Base-by-base conservation (phyloP, 2,113 vertebrate genomes). In the Mola mola region DNA sequence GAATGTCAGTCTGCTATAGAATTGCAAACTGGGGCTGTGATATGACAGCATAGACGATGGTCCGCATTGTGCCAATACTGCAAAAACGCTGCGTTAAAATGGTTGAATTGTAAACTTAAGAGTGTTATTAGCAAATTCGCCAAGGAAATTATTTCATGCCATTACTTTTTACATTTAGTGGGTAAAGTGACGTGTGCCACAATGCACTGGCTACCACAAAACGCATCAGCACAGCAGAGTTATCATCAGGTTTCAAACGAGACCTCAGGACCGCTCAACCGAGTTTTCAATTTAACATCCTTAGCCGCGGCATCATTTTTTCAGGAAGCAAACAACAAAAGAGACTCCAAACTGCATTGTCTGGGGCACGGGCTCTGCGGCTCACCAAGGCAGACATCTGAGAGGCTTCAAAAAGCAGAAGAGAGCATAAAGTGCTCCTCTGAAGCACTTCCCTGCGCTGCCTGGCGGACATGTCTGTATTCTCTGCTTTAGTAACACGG, bases 251-350 rank as follows among this genome's bases (percentile, higher is more conserved):
- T 28, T 73, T 64, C 66, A 52, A 34, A 21, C 10, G 41, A 46
- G 64, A 49, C 52, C 72, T 72, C 42, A 48, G 56, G 26, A 76
- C 57, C 75, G 46, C 42, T 72, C 48, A 78, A 19, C 70, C 33
- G 40, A 65, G 44, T 61, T 69, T 67, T 74, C 42, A 66, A 62
- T 61, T 64, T 77, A 60, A 85, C 64, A 33, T 82, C 72, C 76
- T 75, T 83, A 72, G 53, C 47, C 58, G 67, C 64, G 62, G 65
- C 43, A 63, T 71, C 29, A 41, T 65, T 57, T 77, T 83, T 70
- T 81, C 46, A 69, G 67, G 75, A 81, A 85, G 82, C 82, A 86
- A 62, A 85, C 74, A 86, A 86, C 55, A 84, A 74, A 70, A 63
- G 57, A 70, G 53, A 62, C 71, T 74, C 84, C 65, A 83, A 60